Percentiles rank a stretch among this genome's conserved stretches.
These are phyloP conservation scores for Spilogale gracilis DNA, from an alignment of 2,113 vertebrate genomes.

Conservation along the genomic window DNA sequence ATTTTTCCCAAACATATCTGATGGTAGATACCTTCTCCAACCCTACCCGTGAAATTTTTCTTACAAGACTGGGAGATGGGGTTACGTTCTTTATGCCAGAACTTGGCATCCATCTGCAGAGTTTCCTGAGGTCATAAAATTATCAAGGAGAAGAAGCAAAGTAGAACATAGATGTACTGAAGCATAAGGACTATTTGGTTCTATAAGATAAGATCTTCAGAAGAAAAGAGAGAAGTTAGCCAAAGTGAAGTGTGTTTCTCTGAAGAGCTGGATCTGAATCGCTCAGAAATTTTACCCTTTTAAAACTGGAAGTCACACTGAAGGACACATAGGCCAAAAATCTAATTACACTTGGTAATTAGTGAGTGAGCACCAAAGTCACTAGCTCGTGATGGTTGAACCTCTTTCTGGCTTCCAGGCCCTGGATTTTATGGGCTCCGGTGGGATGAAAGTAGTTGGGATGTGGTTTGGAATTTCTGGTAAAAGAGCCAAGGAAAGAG, in stretches of 20 bases:
- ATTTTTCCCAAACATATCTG: neutral
- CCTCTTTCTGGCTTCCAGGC: neutral
- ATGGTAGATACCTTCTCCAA: neutral
- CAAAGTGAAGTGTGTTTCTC: neutral
- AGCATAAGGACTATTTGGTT: neutral
- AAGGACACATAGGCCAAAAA: neutral
- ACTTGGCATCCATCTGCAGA: neutral
- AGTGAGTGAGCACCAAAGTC: neutral
- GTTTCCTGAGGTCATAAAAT: neutral
- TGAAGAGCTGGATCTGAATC: neutral
- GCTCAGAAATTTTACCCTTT: neutral
- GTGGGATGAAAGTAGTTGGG: neutral
- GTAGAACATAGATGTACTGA: neutral
- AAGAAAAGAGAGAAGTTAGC: slow-evolving; percentile 4
- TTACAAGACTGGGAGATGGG: neutral
- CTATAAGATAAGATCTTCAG: neutral
- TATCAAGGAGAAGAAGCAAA: neutral
- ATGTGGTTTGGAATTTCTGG: slow-evolving; percentile 14
- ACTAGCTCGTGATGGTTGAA: neutral
- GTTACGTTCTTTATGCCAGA: neutral
- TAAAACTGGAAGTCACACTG: neutral
- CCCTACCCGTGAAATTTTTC: neutral
- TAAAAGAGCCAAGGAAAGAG: slow-evolving; percentile 34
- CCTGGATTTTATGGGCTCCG: neutral
- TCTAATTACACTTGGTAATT: neutral